Base-by-base conservation (phyloP, 2,797 vertebrate species). In the Chaetophractus vellerosus region DNA sequence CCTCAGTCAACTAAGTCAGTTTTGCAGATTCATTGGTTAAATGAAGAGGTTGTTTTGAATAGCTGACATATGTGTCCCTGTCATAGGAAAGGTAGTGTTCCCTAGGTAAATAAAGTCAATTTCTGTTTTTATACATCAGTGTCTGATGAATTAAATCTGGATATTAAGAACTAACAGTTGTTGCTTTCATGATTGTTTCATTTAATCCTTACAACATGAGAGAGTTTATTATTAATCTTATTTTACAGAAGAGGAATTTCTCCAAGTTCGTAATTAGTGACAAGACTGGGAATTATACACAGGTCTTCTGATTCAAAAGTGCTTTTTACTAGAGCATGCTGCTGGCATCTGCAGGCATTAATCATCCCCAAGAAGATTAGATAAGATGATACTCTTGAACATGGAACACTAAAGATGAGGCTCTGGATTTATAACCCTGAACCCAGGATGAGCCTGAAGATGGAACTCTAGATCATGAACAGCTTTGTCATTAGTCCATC, bases 251-350 rank as follows among this genome's bases (percentile, higher is more conserved):
- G 71, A 85, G 15, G 23, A 90, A 64, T 82, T 75, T 96, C 33
- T 95, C 66, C 76, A 93, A 64, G 78, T 90, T 95, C 24, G 36
- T 66, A 84, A 48, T 89, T 64, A 75, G 55, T 88, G 64, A 72
- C 33, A 80, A 82, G 9, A n/a, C 36, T 92, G 41, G 8, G 23
- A 84, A 80, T 94, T 93, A 84, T 81, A 80, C 38, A 88, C 6
- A 68, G 10, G 6, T 79, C 64, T 87, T 88, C 57, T 90, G 38
- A 85, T 28, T 88, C 48, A 78, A 82, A 90, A 68, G 31, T 52
- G 50, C 50, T 52, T 52, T 52, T 95, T 88, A 59, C 81, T 80
- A 69, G 19, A 57, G 9, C 31, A 36, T 75, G 14, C 82, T 88
- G 33, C 59, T 90, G 55, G 33, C 88, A 10, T 74, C 71, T 48